phyloP scores from a whole-genome alignment of 2,797 vertebrate species.

The Margarornis squamiger region DNA sequence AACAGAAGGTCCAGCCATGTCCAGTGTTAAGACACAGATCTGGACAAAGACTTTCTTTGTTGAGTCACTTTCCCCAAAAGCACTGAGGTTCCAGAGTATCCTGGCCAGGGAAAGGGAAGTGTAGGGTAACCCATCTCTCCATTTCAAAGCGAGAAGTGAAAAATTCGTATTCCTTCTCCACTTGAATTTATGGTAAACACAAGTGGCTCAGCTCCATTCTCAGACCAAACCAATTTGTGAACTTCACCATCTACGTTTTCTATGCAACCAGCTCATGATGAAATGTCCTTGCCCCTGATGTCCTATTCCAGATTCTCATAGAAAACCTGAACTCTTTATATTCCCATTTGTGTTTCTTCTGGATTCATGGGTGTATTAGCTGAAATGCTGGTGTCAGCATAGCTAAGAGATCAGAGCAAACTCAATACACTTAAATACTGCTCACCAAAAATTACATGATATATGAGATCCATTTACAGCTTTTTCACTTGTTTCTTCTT shows the following conservation, averaged over 20 bases:
- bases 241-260: rapidly evolving
- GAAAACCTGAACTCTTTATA: neutral
- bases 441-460: slow-evolving; percentile 1
- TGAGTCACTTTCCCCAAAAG: neutral
- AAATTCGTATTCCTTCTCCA: neutral
- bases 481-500: slow-evolving; percentile 34
- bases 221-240: neutral
- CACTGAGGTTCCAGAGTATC: neutral
- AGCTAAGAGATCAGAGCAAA: slow-evolving; percentile 18
- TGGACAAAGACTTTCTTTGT: neutral
- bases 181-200: neutral
- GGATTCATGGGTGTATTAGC: neutral
- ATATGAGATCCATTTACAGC: neutral
- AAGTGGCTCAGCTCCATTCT: neutral
- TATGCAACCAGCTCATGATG: neutral
- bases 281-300: neutral
- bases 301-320: neutral
- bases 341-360: neutral
- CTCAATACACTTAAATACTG: neutral
- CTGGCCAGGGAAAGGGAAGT: neutral
- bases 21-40: neutral
- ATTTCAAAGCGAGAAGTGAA: neutral
- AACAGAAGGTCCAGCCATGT: neutral
- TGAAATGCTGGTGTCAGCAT: neutral
- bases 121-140: neutral